These are phyloP conservation scores for Drosophila emarginata DNA, from an alignment of 2,888 invertebrate species.

Conservation along the genomic window DNA sequence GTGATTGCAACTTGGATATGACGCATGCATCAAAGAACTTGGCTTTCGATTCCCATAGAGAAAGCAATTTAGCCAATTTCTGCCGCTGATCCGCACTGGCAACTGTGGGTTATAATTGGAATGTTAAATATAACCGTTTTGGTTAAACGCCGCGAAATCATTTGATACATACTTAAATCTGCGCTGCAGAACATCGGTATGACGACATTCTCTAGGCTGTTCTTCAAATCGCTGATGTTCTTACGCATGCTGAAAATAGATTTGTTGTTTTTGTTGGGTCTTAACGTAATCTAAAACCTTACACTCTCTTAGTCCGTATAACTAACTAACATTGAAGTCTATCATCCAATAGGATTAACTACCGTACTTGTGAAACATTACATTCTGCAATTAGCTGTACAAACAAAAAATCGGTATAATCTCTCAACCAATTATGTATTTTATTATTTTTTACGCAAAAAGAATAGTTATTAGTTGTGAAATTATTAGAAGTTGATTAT, in stretches of 20 bases:
- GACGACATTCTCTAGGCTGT: slow-evolving; percentile 96
- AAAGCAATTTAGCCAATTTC: slow-evolving; percentile 95
- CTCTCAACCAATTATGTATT: too few relatives aligned
- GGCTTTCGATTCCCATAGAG: slow-evolving; percentile 98
- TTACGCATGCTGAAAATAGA: slow-evolving; percentile 92
- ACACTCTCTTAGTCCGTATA: slow-evolving; percentile 7
- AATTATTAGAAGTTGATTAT: too few relatives aligned
- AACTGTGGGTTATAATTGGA: slow-evolving; percentile 83
- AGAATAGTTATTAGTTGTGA: too few relatives aligned
- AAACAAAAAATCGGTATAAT: not conserved
- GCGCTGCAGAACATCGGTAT: slow-evolving; percentile 99
- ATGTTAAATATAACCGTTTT: not conserved
- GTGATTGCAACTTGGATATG: slow-evolving; percentile 93
- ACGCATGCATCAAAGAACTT: slow-evolving; percentile 92
- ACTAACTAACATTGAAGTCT: slow-evolving; percentile 35
- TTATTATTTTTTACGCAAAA: too few relatives aligned
- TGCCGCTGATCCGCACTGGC: slow-evolving; percentile 93
- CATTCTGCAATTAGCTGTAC: not conserved
- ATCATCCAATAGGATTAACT: not conserved
- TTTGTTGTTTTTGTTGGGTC: slow-evolving; percentile 28
- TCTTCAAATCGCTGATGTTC: slow-evolving; percentile 96
- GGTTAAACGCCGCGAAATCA: not conserved
- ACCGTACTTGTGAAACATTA: not conserved
- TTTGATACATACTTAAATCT: slow-evolving; percentile 86
- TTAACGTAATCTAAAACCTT: slow-evolving; percentile 9